Evolutionary conservation across 2,888 invertebrate species (phyloP), one percentile per base, ranked within the genome.

Genomic region (Drosophila neoperkinsi): DNA sequence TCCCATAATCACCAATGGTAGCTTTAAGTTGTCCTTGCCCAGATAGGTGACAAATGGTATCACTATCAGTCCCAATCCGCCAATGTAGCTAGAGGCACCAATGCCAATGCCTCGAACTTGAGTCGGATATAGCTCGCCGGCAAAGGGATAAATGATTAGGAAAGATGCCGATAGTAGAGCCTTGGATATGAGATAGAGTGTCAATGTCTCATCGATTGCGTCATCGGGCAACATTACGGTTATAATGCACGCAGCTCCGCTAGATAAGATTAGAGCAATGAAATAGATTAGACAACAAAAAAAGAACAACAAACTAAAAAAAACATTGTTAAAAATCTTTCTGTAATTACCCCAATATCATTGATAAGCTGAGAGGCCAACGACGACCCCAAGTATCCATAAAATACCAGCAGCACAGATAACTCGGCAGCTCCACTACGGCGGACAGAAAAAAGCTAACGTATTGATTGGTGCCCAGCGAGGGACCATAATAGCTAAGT

Each of bases 1-100:
- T 0, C 98, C 98, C 96, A 98, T 96, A 71, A 98, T 97, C 0
- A 97, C 96, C 64, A 98, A 93, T 0, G 98, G 98, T 65, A 98
- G 93, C 34, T 97, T 96, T 31, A 97, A 94, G 92, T 96, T 96
- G 91, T 97, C 97, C 67, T 96, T 96, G 1, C 98, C 98, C 95
- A 98, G 94, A 93, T 98, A 98, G 62, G 97, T 98, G 74, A 98
- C 96, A 93, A 98, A 98, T 16, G 98, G 98, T 91, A 98, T 98
- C 64, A 97, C 95, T 77, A 97, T 96, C 53, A 98, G 94, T 46
- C 98, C 98, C 75, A 97, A 94, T 61, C 98, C 98, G 60, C 97
- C 98, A 80, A 98, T 96, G 92, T 98, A 98, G 21, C 98, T 97
- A 2, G 98, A 98, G 62, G 97, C 96, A 55, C 98, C 98, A 82